phyloP scores from a whole-genome alignment of 2,888 invertebrate genomes.

The Coleophora deauratella region DNA sequence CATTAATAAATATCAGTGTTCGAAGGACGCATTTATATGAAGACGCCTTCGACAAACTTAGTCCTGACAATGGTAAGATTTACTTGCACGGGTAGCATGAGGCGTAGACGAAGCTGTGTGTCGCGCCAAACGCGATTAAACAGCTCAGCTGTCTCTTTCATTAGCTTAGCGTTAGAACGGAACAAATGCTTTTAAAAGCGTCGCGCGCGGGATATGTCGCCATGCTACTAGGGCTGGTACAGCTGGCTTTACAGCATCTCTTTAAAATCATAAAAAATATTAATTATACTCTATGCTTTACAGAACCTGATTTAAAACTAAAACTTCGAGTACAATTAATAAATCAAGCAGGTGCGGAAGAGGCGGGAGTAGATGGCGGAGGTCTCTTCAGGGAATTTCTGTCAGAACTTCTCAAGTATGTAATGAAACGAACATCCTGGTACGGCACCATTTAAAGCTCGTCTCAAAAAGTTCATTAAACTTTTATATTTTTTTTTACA shows the following conservation, averaged over 20 bases:
- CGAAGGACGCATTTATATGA: constrained; percentile 96
- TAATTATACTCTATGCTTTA: neutral
- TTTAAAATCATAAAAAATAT: too few species aligned
- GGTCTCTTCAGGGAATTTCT: constrained; percentile 97
- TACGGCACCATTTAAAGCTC: too few species aligned
- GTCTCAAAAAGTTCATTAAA: too few species aligned
- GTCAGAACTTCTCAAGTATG: constrained; percentile 88
- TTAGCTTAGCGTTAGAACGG: too few species aligned
- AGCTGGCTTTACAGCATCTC: too few species aligned
- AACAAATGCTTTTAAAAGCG: too few species aligned
- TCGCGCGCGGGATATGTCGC: too few species aligned
- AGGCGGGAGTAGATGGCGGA: constrained; percentile 98
- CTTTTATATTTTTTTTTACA: constrained; percentile 17
- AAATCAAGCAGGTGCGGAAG: constrained; percentile 92
- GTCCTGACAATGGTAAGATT: constrained; percentile 86
- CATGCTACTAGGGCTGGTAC: too few species aligned
- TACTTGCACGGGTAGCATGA: too few species aligned
- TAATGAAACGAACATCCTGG: constrained; percentile 2
- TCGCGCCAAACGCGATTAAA: too few species aligned
- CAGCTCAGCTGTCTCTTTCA: too few species aligned
- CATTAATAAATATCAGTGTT: constrained; percentile 83
- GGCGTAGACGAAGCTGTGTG: too few species aligned
- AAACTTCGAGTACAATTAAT: constrained; percentile 92
- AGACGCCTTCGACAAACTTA: constrained; percentile 96
- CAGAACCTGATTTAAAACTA: constrained; percentile 89